A percentile compares a stretch with the other conserved stretches of the same genome.
Conservation (phyloP, 1,140 invertebrate genomes). For the Drosophila yakuba region DNA sequence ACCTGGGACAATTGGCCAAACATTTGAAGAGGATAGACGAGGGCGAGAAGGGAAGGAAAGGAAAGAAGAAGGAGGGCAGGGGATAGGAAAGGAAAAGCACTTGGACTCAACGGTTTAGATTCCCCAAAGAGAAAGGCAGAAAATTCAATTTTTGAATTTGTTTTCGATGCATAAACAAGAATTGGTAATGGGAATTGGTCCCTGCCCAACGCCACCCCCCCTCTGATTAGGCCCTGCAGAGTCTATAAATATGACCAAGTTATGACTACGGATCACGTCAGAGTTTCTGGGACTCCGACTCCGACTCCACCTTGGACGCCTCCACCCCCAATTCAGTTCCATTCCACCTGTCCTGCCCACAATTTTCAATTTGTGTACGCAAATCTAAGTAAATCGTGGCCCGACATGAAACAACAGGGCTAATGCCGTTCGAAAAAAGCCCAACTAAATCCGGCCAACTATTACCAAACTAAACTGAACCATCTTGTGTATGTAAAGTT, state of each 20-base stretch:
- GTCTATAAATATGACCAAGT: conserved; percentile 70
- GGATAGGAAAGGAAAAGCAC: background rate
- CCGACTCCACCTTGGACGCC: background rate
- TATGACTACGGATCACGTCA: conserved; percentile 75
- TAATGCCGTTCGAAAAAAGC: conserved; percentile 12
- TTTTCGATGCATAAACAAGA: conserved; percentile 72
- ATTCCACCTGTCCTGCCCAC: conserved; percentile 55
- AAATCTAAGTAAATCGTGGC: conserved; percentile 66
- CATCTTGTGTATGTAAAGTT: conserved; percentile 51
- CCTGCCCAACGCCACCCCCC: background rate
- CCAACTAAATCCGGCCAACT: conserved; percentile 40
- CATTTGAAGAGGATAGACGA: conserved; percentile 37
- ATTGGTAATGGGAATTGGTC: conserved; percentile 40
- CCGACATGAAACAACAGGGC: conserved; percentile 66
- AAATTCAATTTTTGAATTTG: conserved; percentile 61
- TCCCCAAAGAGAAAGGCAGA: conserved; percentile 35
- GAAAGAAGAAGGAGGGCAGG: too few species aligned
- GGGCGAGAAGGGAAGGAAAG: too few species aligned
- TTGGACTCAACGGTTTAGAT: conserved; percentile 36
- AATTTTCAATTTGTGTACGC: conserved; percentile 48
- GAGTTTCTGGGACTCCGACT: conserved; percentile 1
- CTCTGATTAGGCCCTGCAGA: conserved; percentile 61
- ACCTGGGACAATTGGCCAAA: conserved; percentile 52
- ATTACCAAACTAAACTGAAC: conserved; percentile 54
- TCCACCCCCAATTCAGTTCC: background rate